phyloP scores from a whole-genome alignment of 2,797 vertebrate species.

The Xyrichtys novacula region DNA sequence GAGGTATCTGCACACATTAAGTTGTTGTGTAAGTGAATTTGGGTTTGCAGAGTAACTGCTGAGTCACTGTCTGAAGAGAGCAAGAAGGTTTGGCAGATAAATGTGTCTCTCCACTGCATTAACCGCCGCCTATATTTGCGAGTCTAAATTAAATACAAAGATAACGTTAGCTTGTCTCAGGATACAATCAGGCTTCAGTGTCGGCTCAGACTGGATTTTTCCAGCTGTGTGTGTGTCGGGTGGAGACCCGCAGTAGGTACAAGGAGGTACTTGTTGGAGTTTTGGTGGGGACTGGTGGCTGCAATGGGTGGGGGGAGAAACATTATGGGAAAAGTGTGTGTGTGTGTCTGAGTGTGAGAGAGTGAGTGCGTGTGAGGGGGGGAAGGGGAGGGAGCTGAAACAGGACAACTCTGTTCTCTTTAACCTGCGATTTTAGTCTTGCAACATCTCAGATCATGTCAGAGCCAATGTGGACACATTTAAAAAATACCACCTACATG shows the following conservation, averaged over 20 bases:
- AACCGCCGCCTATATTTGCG: slow-evolving; percentile 28
- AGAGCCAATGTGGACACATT: background rate
- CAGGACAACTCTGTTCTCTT: slow-evolving; percentile 67
- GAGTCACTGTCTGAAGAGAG: background rate
- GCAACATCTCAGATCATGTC: slow-evolving; percentile 14
- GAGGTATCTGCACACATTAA: background rate
- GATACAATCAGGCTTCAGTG: slow-evolving; percentile 69
- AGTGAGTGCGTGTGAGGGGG: background rate
- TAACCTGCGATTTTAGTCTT: slow-evolving; percentile 57
- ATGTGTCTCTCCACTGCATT: slow-evolving; percentile 43
- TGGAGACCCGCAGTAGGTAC: slow-evolving; percentile 68
- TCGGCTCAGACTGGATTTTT: slow-evolving; percentile 59
- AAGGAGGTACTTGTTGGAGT: slow-evolving; percentile 76
- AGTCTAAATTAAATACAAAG: slow-evolving; percentile 70
- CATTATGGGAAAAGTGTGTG: slow-evolving; percentile 32
- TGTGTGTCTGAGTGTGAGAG: slow-evolving; percentile 27
- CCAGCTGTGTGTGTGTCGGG: slow-evolving; percentile 47
- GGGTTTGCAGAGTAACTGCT: background rate
- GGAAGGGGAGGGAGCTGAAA: slow-evolving; percentile 26
- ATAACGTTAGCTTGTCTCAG: slow-evolving; percentile 64
- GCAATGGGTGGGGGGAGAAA: slow-evolving; percentile 54
- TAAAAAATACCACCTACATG: slow-evolving; percentile 4
- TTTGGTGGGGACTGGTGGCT: slow-evolving; percentile 48
- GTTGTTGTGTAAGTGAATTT: background rate
- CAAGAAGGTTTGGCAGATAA: slow-evolving; percentile 5